Percentiles rank a stretch among this genome's conserved stretches.
phyloP scores from a whole-genome alignment of 2,888 invertebrate species.

The Perithous albicinctus region DNA sequence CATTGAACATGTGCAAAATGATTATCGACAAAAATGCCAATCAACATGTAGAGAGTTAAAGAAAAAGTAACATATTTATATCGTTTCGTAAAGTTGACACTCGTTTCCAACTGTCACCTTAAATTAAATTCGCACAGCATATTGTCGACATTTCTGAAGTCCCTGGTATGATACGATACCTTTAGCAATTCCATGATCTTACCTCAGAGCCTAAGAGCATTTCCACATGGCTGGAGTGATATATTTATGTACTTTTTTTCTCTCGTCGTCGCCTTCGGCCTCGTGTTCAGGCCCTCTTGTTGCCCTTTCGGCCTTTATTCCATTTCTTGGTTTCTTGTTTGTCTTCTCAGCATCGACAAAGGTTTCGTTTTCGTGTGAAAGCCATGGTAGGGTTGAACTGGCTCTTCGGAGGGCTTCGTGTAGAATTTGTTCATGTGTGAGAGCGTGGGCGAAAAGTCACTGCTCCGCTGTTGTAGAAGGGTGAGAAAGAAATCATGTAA shows the following conservation, averaged over 20 bases:
- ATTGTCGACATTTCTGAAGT: background rate
- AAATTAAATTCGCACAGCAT: too few relatives aligned
- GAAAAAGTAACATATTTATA: too few relatives aligned
- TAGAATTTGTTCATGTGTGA: background rate
- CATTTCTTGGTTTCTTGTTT: constrained; percentile 14
- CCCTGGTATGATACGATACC: background rate
- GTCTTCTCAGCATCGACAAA: background rate
- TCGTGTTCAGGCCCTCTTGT: background rate
- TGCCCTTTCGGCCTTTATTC: constrained; percentile 5
- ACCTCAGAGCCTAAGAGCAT: background rate
- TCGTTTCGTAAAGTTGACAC: too few relatives aligned
- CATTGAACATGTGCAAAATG: too few relatives aligned
- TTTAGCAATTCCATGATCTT: background rate
- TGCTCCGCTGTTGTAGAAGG: background rate
- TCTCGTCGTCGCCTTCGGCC: constrained; percentile 4
- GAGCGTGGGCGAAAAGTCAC: constrained; percentile 12
- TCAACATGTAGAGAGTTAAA: too few relatives aligned
- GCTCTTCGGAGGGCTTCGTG: background rate
- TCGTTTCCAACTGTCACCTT: too few relatives aligned
- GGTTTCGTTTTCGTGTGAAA: constrained; percentile 17
- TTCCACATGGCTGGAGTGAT: constrained; percentile 3
- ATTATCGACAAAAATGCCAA: too few relatives aligned
- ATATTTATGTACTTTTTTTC: constrained; percentile 9
- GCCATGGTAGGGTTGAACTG: background rate
- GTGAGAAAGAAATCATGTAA: background rate